Evolutionary conservation across 2,113 vertebrate species (phyloP), one percentile per base, ranked within the genome.

Genomic region (Glaucomys volans): DNA sequence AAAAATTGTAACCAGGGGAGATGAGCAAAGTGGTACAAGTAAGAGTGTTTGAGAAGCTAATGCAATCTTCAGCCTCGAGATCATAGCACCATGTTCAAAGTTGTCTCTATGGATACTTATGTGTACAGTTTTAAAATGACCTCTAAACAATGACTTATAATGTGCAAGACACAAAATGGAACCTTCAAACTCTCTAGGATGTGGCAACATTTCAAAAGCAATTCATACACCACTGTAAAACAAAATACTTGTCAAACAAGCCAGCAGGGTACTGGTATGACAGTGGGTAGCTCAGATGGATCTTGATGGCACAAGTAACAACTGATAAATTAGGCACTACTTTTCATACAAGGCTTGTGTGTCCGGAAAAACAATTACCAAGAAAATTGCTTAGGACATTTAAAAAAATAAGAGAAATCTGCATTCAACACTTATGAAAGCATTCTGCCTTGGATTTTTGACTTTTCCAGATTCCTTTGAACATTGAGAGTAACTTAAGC

Each of bases 241-340:
- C 57, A 95, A 92, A 92, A 92, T 1, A 83, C 26, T 89, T 30
- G 0, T 90, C 40, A 83, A n/a, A 54, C 92, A 66, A 83, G 22
- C 28, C 44, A 90, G 32, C 18, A 84, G n/a, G 57, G 77, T 2
- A 4, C 87, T 59, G 44, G 4, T 66, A 52, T 52, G 69, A 86
- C 32, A 66, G 5, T 37, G 6, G 16, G 26, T 28, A 28, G 16
- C 75, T 82, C 62, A 37, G 47, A 92, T 40, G 37, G n/a, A 91
- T 79, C 64, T 64, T 12, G 3, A 90, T 87, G 92, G 81, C 85
- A 95, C 89, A 87, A 79, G 11, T 54, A 79, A 92, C n/a, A 74
- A 77, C 3, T 9, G 40, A 69, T 77, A 81, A 85, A 86, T 44
- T 16, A 81, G 37, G 75, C 30, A 18, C 16, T 40, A 82, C 28